These are phyloP conservation scores for Peromyscus attwateri DNA, from an alignment of 2,797 vertebrate species.

Conservation along the genomic window DNA sequence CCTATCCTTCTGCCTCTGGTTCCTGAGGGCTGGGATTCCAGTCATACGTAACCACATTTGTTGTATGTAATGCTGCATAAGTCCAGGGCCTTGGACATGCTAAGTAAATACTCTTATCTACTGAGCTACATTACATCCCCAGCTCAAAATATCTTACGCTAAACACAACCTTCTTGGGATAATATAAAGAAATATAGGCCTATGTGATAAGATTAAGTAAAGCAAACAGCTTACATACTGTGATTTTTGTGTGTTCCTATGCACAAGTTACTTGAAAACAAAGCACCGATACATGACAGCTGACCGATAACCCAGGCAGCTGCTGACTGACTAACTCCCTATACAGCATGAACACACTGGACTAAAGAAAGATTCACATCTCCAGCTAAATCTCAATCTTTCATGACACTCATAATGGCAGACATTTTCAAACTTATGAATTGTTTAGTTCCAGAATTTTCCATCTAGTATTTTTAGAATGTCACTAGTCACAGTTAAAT, in stretches of 20 bases:
- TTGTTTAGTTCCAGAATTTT: not conserved
- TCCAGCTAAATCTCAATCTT: not conserved
- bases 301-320: not conserved
- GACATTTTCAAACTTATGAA: slow-evolving; percentile 9
- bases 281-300: not conserved
- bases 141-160: not conserved
- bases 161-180: not conserved
- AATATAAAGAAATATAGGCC: not conserved
- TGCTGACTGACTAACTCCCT: not conserved
- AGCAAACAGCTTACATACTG: not conserved
- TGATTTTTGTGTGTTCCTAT: not conserved
- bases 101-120: not conserved
- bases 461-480: not conserved
- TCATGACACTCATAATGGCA: not conserved
- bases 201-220: not conserved
- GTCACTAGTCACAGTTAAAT: not conserved
- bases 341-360: not conserved
- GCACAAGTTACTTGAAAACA: not conserved
- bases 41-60: not conserved
- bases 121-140: not conserved
- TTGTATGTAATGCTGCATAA: not conserved
- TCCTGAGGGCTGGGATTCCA: not conserved
- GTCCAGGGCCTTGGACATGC: not conserved
- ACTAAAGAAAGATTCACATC: not conserved
- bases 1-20: not conserved